phyloP scores from a whole-genome alignment of 2,797 vertebrate genomes.

The Clarias fuscus region DNA sequence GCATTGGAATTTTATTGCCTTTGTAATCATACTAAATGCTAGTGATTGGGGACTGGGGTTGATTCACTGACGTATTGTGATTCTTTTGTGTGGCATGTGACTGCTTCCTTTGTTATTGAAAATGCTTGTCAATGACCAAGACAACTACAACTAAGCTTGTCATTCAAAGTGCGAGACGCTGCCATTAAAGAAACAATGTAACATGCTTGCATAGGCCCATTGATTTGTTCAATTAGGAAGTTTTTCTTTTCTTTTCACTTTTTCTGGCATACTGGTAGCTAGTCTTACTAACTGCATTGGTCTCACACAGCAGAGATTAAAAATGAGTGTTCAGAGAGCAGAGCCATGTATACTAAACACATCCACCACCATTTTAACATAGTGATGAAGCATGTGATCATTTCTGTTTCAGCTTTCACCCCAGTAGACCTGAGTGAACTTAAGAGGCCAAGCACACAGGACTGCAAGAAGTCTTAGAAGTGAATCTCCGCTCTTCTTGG shows the following conservation, averaged over 20 bases:
- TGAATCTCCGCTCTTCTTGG: conserved; percentile 54
- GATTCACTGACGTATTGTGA: too few relatives aligned
- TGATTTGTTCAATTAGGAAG: neutral
- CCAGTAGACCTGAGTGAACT: conserved; percentile 95
- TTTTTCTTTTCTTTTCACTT: neutral
- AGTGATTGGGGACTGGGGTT: too few relatives aligned
- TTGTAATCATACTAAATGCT: neutral
- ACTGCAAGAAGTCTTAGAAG: conserved; percentile 92
- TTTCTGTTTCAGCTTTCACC: conserved; percentile 83
- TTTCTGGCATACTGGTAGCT: neutral
- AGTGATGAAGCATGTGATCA: neutral
- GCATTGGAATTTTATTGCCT: neutral
- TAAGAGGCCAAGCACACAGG: conserved; percentile 92
- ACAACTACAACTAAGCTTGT: neutral
- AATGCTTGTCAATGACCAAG: neutral
- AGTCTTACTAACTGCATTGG: neutral
- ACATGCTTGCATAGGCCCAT: neutral
- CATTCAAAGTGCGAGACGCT: neutral
- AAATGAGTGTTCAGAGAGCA: neutral
- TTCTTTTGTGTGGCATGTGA: too few relatives aligned
- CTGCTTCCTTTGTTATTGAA: neutral
- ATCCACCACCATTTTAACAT: neutral
- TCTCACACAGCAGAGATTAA: neutral
- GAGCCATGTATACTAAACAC: neutral
- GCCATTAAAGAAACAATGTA: neutral